Evolutionary conservation across 2,113 vertebrate species (phyloP).

Genomic region (Herpailurus yagouaroundi): DNA sequence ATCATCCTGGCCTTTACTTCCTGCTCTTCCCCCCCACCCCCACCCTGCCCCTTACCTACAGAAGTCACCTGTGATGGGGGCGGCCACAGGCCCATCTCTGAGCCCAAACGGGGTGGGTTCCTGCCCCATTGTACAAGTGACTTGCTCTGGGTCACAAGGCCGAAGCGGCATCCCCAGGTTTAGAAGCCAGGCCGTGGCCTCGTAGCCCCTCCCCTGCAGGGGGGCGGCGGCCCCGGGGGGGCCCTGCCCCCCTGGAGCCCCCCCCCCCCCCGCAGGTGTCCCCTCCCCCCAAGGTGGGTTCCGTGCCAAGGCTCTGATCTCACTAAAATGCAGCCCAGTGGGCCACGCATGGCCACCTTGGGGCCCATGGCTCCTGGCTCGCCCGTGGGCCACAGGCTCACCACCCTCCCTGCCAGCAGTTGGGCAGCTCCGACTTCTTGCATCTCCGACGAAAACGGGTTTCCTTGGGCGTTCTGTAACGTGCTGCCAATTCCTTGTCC

Average conservation of each 20-base stretch:
- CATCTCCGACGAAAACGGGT: accelerated
- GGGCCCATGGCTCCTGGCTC: not conserved
- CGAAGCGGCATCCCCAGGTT: too few species aligned
- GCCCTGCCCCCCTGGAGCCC: too few species aligned
- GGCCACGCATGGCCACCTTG: accelerated
- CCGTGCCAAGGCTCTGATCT: not conserved
- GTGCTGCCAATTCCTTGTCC: accelerated
- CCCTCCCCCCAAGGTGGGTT: not conserved
- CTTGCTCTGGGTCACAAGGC: not conserved
- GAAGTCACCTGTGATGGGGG: accelerated
- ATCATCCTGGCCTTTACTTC: not conserved
- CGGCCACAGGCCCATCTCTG: too few species aligned
- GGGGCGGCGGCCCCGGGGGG: too few species aligned
- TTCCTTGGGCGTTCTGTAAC: too few species aligned
- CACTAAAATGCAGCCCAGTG: accelerated
- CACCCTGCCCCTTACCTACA: accelerated
- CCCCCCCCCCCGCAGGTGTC: too few species aligned
- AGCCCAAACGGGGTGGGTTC: not conserved
- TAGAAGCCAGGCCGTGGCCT: not conserved
- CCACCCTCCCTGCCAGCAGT: accelerated
- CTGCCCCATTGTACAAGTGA: not conserved
- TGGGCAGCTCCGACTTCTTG: accelerated
- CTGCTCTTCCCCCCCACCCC: not conserved
- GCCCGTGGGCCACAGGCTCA: too few species aligned
- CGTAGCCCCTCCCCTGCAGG: not conserved